Evolutionary conservation across 2,888 invertebrate species (phyloP).

Genomic region (Vandiemenella viatica): DNA sequence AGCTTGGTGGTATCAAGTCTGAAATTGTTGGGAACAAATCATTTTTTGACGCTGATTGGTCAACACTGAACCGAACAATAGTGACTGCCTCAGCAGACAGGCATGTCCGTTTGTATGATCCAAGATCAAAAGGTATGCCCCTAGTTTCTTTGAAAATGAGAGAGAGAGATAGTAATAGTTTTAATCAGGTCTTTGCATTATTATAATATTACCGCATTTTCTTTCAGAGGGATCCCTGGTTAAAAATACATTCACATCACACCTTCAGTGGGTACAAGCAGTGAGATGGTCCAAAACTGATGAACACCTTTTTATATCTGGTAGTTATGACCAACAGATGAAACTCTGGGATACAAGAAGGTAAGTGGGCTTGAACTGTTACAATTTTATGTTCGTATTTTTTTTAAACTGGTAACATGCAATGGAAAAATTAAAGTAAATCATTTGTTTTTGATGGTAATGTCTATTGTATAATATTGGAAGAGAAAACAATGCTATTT

Average conservation of each 20-base stretch:
- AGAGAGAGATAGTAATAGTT: too few relatives aligned
- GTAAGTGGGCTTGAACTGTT: conserved; percentile 29
- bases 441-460: too few relatives aligned
- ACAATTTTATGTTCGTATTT: conserved; percentile 3
- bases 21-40: conserved; percentile 82
- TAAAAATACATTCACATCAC: conserved; percentile 75
- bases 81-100: conserved; percentile 83
- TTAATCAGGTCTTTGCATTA: not conserved
- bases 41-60: conserved; percentile 75
- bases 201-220: conserved; percentile 4
- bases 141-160: not conserved
- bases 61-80: conserved; percentile 53
- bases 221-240: conserved; percentile 68
- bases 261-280: conserved; percentile 81
- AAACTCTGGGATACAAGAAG: conserved; percentile 94
- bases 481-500: too few relatives aligned
- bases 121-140: conserved; percentile 61
- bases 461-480: too few relatives aligned
- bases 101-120: conserved; percentile 82
- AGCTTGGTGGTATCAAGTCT: conserved; percentile 64
- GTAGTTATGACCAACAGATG: conserved; percentile 76
- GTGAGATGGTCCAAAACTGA: conserved; percentile 77
- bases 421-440: not conserved
- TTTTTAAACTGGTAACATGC: not conserved
- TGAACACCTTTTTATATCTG: conserved; percentile 78